A percentile compares a stretch with the other conserved stretches of the same genome.
These are phyloP conservation scores for Mus caroli DNA, from an alignment of 2,797 vertebrate species.

Conservation along the genomic window DNA sequence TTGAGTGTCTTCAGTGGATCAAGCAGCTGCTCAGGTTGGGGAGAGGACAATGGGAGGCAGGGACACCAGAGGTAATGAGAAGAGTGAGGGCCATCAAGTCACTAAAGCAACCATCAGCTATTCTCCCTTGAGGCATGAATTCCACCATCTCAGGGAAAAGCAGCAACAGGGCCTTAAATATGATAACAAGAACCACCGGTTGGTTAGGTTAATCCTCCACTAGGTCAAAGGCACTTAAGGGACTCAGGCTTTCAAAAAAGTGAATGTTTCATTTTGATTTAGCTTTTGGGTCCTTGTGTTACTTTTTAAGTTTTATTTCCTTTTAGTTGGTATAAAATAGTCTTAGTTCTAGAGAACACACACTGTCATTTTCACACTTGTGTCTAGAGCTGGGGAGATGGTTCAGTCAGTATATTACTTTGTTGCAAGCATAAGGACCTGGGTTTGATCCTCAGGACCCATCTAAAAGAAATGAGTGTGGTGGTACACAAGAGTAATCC, in stretches of 20 bases:
- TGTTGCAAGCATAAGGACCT: not conserved
- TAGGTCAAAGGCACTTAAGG: not conserved
- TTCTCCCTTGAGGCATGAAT: conserved; percentile 23
- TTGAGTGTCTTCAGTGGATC: not conserved
- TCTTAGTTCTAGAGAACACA: not conserved
- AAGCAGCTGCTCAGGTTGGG: not conserved
- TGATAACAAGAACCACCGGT: not conserved
- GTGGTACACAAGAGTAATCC: not conserved
- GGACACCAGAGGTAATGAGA: not conserved
- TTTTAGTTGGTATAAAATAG: not conserved
- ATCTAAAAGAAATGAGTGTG: not conserved
- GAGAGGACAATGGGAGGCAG: not conserved
- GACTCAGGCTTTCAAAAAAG: not conserved
- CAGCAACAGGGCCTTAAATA: not conserved
- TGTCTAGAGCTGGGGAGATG: not conserved
- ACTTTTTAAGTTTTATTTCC: not conserved
- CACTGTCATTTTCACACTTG: not conserved
- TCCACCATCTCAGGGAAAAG: not conserved
- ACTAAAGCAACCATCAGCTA: not conserved
- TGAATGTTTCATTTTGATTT: not conserved
- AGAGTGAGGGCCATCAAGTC: not conserved
- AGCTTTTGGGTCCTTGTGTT: not conserved
- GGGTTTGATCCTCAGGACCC: not conserved
- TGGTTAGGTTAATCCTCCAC: not conserved
- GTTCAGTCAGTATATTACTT: not conserved